These are phyloP conservation scores for Herpetotheres cachinnans DNA, from an alignment of 2,113 vertebrate genomes.

Conservation along the genomic window DNA sequence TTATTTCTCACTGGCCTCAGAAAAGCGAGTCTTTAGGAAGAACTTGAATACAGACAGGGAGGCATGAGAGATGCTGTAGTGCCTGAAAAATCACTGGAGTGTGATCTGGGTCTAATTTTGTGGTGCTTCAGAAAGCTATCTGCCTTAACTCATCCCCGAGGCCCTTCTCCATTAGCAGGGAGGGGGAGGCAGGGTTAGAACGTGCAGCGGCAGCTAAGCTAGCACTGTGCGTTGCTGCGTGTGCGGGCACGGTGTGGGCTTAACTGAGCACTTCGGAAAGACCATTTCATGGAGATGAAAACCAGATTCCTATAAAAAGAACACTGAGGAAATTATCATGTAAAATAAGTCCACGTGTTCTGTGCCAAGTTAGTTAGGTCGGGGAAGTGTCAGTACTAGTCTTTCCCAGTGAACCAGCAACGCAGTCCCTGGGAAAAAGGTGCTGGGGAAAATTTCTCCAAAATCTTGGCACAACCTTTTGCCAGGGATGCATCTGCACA, in stretches of 20 bases:
- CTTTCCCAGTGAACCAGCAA: not conserved
- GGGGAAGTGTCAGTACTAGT: not conserved
- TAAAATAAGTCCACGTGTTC: not conserved
- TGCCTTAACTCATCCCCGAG: not conserved
- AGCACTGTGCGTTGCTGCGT: rapidly evolving
- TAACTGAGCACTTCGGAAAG: not conserved
- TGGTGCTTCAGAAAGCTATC: not conserved
- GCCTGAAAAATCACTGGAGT: not conserved
- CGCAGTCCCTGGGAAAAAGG: not conserved
- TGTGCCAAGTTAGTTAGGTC: not conserved
- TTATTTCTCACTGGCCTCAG: not conserved
- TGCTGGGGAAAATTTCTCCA: not conserved
- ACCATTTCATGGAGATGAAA: not conserved
- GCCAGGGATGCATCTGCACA: not conserved
- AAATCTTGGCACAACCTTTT: not conserved
- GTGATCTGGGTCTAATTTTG: not conserved
- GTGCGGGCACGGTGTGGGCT: not conserved
- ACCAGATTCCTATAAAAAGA: not conserved
- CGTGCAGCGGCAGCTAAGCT: rapidly evolving
- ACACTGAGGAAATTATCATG: not conserved
- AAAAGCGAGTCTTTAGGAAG: not conserved
- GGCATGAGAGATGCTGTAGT: not conserved
- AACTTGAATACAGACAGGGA: not conserved
- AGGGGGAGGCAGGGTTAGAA: not conserved
- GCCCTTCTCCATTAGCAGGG: not conserved